phyloP scores from a whole-genome alignment of 53 echinoderm and acorn worm species.

The Henricia sp. region DNA sequence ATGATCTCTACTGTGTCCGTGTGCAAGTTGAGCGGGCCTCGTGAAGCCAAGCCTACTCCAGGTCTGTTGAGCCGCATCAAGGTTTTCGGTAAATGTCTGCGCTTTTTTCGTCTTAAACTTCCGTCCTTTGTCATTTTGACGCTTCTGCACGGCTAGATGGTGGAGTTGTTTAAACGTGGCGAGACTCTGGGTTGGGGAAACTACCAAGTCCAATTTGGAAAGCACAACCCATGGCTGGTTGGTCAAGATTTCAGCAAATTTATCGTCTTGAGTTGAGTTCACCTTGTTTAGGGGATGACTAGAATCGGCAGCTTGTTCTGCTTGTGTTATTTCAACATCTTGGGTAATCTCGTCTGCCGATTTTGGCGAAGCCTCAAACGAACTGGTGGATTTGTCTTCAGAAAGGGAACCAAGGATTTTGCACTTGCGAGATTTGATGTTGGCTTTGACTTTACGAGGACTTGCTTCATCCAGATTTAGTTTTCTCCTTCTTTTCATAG shows the following conservation, averaged over 20 bases:
- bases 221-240: constrained; percentile 28
- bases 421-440: too few relatives aligned
- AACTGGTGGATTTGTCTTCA: background rate
- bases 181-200: background rate
- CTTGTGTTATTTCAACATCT: background rate
- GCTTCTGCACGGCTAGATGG: background rate
- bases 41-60: constrained; percentile 29
- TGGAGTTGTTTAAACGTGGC: too few relatives aligned
- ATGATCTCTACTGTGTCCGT: background rate
- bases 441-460: too few relatives aligned
- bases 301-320: background rate
- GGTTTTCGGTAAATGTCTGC: background rate
- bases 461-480: too few relatives aligned
- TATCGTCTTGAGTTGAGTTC: too few relatives aligned
- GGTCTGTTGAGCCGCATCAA: background rate
- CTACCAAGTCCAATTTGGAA: background rate
- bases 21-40: constrained; percentile 4
- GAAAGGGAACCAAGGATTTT: too few relatives aligned
- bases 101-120: background rate
- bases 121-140: background rate
- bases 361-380: background rate
- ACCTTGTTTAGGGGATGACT: background rate
- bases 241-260: constrained; percentile 18
- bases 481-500: too few relatives aligned
- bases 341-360: background rate